Base-by-base conservation (phyloP, 1,140 invertebrate species). In the Lepidostoma basale region DNA sequence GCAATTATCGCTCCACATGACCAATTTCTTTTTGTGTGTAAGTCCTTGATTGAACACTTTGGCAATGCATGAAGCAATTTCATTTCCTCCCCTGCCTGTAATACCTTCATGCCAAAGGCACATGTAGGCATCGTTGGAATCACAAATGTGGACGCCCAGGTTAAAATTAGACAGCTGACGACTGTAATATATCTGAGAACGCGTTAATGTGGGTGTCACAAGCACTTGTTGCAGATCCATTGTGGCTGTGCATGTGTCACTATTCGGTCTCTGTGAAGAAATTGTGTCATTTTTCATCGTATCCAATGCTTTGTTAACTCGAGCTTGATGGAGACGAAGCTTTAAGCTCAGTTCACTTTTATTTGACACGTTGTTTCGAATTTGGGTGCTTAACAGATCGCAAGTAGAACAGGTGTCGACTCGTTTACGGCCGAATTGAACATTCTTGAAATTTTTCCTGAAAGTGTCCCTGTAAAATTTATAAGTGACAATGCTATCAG, bases 121-220 rank as follows among this genome's bases (percentile, higher is more conserved):
- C 59, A 62, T 62, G 18, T 62, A 26, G 12, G 20, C 59, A 62
- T 62, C 40, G 20, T 42, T 42, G 18, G 59, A 39, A 20, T 62
- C 20, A 26, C 36, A 33, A 20, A 62, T 62, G 23, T 62, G 59
- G 3, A 62, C 16, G 14, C 59, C 59, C 25, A 62, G 20, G 20
- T 42, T 45, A 22, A 62, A 62, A 62, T 59, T 59, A 16, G 56
- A 59, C 14, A 62, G 26, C 23, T 44, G 59, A 10, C 59, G 36
- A 10, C 5, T 25, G 44, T 62, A 62, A 40, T 45, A 62, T 23
- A 44, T 62, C 9, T 40, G 59, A 8, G 9, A 5, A 26, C 26
- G 59, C 4, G 39, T 62, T 16, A 62, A 20, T 10, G 52, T 56
- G 12, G 52, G 52, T 33, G 52, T 56, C 30, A 12, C 30, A 33